These are phyloP conservation scores for Takifugu bimaculatus DNA, from an alignment of 2,113 vertebrate genomes.

Conservation along the genomic window DNA sequence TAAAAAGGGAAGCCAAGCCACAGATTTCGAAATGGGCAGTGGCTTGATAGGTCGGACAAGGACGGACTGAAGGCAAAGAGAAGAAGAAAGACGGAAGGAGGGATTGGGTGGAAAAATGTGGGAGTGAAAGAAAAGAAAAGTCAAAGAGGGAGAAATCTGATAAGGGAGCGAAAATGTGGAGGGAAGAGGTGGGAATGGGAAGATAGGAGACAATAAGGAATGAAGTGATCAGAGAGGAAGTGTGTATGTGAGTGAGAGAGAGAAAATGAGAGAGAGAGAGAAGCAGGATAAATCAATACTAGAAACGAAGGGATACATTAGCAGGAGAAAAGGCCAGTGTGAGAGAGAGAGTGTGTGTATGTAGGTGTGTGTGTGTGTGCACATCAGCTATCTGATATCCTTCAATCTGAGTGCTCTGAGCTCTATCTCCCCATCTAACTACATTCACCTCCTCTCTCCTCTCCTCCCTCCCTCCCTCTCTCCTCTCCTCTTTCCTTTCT, in stretches of 20 bases:
- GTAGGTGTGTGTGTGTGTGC: slow-evolving; percentile 15
- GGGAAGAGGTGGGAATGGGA: slow-evolving; percentile 1
- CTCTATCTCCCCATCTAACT: slow-evolving; percentile 22
- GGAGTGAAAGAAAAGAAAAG: slow-evolving; percentile 4
- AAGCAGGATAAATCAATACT: slow-evolving; percentile 62
- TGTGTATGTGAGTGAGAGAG: background rate
- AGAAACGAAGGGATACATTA: slow-evolving; percentile 69
- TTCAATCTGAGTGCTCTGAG: slow-evolving; percentile 45
- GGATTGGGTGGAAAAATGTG: slow-evolving; percentile 29
- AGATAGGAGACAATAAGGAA: background rate
- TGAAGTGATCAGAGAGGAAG: slow-evolving; percentile 16
- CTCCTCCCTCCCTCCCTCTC: background rate
- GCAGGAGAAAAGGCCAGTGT: slow-evolving; percentile 55
- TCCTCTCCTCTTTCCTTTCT: background rate
- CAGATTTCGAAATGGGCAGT: slow-evolving; percentile 1
- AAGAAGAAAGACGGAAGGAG: background rate
- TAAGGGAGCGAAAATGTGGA: slow-evolving; percentile 17
- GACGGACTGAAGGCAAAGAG: background rate
- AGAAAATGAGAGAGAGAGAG: slow-evolving; percentile 4
- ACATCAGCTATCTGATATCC: slow-evolving; percentile 51
- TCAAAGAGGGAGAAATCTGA: slow-evolving; percentile 17
- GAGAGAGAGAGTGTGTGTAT: slow-evolving; percentile 8
- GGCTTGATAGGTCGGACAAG: slow-evolving; percentile 3
- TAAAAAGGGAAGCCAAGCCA: background rate
- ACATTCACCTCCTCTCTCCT: background rate